phyloP scores from a whole-genome alignment of 2,888 invertebrate species.

The Piscicola geometra region DNA sequence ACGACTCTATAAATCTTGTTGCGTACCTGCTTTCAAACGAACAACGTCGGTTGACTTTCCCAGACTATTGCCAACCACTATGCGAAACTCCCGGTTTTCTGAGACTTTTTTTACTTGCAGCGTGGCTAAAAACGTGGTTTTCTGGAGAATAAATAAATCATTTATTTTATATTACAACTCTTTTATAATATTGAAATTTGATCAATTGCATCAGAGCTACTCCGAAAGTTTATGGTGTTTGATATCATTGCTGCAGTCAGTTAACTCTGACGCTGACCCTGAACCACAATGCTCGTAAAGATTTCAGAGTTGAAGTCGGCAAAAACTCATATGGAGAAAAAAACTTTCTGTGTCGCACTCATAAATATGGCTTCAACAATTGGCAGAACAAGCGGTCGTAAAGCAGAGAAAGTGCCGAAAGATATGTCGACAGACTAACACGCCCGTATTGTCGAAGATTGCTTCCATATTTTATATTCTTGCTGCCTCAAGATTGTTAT shows the following conservation, averaged over 20 bases:
- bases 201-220: too few species aligned
- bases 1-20: too few species aligned
- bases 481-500: too few species aligned
- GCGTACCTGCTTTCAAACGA: not conserved
- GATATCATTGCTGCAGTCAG: too few species aligned
- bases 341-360: not conserved
- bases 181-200: too few species aligned
- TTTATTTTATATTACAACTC: too few species aligned
- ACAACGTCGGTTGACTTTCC: not conserved
- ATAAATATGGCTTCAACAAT: not conserved
- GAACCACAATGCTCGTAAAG: too few species aligned
- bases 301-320: not conserved
- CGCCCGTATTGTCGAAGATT: too few species aligned
- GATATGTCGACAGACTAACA: not conserved
- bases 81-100: slow-evolving; percentile 1
- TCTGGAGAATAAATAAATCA: too few species aligned
- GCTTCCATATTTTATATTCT: too few species aligned
- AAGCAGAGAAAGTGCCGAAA: not conserved
- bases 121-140: not conserved
- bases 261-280: too few species aligned
- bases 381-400: not conserved
- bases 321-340: not conserved
- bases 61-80: slow-evolving; percentile 1
- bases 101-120: not conserved
- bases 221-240: too few species aligned